Conservation (phyloP, 2,113 vertebrate genomes). For the Amphiprion ocellaris region DNA sequence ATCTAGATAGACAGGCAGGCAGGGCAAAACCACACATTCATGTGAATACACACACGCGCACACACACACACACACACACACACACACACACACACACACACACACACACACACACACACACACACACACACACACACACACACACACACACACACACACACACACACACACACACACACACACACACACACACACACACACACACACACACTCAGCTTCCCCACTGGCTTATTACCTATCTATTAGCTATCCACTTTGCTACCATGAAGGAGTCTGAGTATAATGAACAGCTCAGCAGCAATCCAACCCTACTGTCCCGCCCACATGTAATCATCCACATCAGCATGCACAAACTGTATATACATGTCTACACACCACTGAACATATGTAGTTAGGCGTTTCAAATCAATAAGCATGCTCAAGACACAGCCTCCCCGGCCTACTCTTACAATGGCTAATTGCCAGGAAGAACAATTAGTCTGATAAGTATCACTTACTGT, state of each 20-base stretch:
- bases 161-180: background rate
- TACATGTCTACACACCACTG: conserved; percentile 28
- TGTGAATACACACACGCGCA: background rate
- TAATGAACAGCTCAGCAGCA: conserved; percentile 26
- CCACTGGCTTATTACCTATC: conserved; percentile 52
- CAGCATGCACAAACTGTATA: conserved; percentile 40
- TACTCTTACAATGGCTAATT: conserved; percentile 64
- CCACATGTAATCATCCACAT: conserved; percentile 41
- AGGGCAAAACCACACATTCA: conserved; percentile 1
- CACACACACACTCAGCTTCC: background rate
- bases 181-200: background rate
- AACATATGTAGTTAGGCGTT: conserved; percentile 52
- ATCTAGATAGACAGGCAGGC: conserved; percentile 28
- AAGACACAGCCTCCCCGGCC: conserved; percentile 51
- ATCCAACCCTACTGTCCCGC: conserved; percentile 6
- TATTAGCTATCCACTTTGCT: conserved; percentile 53
- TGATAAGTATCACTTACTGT: conserved; percentile 75
- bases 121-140: too few species aligned
- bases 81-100: background rate
- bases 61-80: too few species aligned
- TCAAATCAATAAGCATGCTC: conserved; percentile 59
- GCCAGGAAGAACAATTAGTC: conserved; percentile 75
- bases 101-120: too few species aligned
- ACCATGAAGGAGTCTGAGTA: conserved; percentile 23
- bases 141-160: background rate